Conservation (phyloP, 2,888 invertebrate genomes). For the Tolmerus cingulatus region DNA sequence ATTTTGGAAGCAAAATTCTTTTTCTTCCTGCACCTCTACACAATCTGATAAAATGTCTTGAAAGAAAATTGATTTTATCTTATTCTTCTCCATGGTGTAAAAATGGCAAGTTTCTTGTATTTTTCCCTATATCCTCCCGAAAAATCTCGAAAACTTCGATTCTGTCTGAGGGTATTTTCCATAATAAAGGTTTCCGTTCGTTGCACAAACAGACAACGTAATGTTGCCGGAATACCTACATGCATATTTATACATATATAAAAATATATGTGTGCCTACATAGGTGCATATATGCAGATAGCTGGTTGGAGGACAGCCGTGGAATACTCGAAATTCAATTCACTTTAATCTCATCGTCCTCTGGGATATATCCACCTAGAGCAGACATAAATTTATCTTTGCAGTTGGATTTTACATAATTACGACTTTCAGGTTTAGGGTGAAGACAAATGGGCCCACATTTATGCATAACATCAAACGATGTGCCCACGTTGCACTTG, state of each 20-base stretch:
- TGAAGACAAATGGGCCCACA: constrained; percentile 91
- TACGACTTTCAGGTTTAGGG: constrained; percentile 81
- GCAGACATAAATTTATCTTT: constrained; percentile 50
- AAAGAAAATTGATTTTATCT: constrained; percentile 37
- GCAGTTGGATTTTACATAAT: constrained; percentile 73
- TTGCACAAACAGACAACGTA: neutral
- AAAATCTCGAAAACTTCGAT: neutral
- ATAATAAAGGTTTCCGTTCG: neutral
- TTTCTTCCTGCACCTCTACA: neutral
- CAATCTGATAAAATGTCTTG: constrained; percentile 1
- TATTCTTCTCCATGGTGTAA: constrained; percentile 1
- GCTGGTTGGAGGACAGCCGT: neutral
- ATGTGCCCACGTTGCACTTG: constrained; percentile 91
- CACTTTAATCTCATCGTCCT: neutral
- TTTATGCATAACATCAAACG: constrained; percentile 90
- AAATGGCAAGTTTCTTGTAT: constrained; percentile 11
- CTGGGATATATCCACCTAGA: constrained; percentile 11
- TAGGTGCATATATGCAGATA: neutral
- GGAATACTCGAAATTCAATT: constrained; percentile 34
- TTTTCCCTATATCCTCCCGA: neutral
- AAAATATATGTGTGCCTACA: neutral
- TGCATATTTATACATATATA: too few relatives aligned
- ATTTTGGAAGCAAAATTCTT: too few relatives aligned
- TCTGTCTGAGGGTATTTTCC: neutral
- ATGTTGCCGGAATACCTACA: neutral